Evolutionary conservation across 2,888 invertebrate genomes (phyloP).

Genomic region (Eupeodes latifasciatus): DNA sequence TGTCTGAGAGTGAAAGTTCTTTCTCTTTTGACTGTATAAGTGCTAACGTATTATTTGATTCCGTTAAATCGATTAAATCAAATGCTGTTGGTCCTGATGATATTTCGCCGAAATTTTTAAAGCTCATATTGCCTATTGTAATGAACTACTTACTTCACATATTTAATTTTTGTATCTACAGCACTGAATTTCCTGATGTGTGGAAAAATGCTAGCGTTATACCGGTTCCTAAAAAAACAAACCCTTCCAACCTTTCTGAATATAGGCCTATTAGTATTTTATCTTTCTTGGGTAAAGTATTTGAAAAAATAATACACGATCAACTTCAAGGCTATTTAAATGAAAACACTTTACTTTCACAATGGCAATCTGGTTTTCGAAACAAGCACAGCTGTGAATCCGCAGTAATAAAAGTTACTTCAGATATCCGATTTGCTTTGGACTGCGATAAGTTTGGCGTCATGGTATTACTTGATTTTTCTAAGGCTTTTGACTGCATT

Average conservation of each 20-base stretch:
- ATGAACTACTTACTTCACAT: slow-evolving; percentile 2
- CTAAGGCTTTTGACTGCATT: slow-evolving; percentile 10
- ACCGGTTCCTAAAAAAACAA: slow-evolving; percentile 14
- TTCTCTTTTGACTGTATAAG: background rate
- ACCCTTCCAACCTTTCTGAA: too few relatives aligned
- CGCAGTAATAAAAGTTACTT: background rate
- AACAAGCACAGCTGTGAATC: too few relatives aligned
- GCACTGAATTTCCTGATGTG: slow-evolving; percentile 7
- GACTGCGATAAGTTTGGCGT: background rate
- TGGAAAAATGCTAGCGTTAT: slow-evolving; percentile 24
- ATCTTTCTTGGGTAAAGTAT: background rate
- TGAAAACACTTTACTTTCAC: background rate
- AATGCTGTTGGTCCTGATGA: slow-evolving; percentile 4
- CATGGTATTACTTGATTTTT: background rate
- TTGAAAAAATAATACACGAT: slow-evolving; percentile 17
- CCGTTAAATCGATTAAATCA: background rate
- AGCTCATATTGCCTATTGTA: slow-evolving; percentile 1
- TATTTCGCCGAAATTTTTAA: slow-evolving; percentile 7
- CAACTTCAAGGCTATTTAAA: slow-evolving; percentile 10
- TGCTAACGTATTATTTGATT: background rate
- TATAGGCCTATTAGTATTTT: too few relatives aligned
- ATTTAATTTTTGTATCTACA: slow-evolving; percentile 22
- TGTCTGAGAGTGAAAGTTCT: background rate
- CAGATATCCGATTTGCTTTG: background rate
- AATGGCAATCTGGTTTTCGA: slow-evolving; percentile 1